Evolutionary conservation across 1,140 invertebrate species (phyloP), one percentile per base, ranked within the genome.

Genomic region (Geopemphigus sp.): DNA sequence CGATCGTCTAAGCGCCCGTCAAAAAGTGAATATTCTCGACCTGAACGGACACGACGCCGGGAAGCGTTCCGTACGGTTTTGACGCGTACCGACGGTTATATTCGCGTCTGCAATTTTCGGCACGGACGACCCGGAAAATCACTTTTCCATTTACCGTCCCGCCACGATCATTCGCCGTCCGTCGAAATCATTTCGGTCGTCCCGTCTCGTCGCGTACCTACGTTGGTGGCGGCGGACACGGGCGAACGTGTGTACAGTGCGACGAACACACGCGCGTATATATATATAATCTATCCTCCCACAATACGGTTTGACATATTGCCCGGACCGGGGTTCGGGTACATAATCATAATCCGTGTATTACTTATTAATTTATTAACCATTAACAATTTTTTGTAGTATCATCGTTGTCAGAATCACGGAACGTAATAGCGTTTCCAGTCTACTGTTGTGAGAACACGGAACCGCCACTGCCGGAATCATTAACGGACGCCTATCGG

Each of bases 281-380:
- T 45, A 45, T n/a, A 39, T 4, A 39, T 39, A 39, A 39, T 8
- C 3, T 39, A 76, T 76, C 72, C 72, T 76, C 72, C 72, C 72
- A 76, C 72, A 76, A 76, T 50, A 78, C 57, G 74, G 39, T 78
- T 63, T 63, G 74, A 78, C 74, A 78, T 26, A 61, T 78, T 63
- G 61, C 74, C 53, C 74, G 56, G 57, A 47, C 73, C 22, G 45
- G 47, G 45, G 32, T 32, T 32, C 54, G 6, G 56, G n/a, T n/a
- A n/a, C n/a, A n/a, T n/a, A n/a, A n/a, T 57, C 39, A 59, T 76
- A 76, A 70, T 70, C 26, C 54, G 32, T 78, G 74, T 59, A 39
- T 78, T 63, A 78, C 57, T 78, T 63, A 78, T 78, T 78, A 78
- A 78, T 78, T 78, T 78, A 78, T 78, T 78, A 78, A 78, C 74